These are phyloP conservation scores for Lomographa bimaculata DNA, from an alignment of 2,888 invertebrate genomes.

Conservation along the genomic window DNA sequence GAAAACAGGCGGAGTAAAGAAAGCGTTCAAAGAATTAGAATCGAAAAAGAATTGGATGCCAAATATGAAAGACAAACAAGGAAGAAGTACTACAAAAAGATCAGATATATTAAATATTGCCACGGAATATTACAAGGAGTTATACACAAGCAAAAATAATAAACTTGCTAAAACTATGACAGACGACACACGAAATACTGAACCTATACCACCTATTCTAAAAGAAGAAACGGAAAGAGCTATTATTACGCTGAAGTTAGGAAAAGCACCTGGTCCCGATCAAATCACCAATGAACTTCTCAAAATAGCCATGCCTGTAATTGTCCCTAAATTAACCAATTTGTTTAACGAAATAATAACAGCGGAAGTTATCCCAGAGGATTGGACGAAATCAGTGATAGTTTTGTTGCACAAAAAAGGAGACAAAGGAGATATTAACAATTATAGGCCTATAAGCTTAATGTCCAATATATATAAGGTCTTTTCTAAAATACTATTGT, in stretches of 20 bases:
- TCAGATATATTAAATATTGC: neutral
- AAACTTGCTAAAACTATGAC: neutral
- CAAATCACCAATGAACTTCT: conserved; percentile 4
- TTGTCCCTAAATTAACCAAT: neutral
- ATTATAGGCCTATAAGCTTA: conserved; percentile 22
- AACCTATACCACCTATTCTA: neutral
- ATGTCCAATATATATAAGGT: conserved; percentile 17
- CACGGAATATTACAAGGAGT: neutral
- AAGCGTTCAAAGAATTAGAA: neutral
- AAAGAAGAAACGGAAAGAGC: neutral
- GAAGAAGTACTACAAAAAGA: neutral
- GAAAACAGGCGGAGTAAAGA: neutral
- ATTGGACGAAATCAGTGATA: conserved; percentile 12
- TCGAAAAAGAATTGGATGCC: neutral
- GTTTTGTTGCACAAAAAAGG: conserved; percentile 23
- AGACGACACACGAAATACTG: neutral
- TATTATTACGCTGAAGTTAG: neutral
- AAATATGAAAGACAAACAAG: neutral
- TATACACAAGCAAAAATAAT: neutral
- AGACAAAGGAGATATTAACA: conserved; percentile 22
- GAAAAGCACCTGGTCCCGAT: conserved; percentile 3
- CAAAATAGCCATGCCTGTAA: neutral
- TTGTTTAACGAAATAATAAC: neutral
- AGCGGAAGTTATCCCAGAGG: neutral
- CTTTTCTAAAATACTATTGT: conserved; percentile 25